phyloP scores from a whole-genome alignment of 2,797 vertebrate species.

The Anniella stebbinsi region DNA sequence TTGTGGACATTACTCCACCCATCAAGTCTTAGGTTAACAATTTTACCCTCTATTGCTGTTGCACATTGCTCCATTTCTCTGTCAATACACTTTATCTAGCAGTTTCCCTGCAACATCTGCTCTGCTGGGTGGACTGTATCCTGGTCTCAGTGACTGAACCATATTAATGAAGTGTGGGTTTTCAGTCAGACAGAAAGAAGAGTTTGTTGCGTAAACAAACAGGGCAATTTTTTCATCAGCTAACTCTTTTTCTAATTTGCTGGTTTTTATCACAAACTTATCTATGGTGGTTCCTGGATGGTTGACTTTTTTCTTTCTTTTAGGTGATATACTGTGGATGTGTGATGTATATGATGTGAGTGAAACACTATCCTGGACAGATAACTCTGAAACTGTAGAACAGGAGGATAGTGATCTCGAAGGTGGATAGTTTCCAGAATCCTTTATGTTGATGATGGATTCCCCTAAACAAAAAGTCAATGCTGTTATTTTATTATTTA shows the following conservation, averaged over 20 bases:
- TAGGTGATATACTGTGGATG: neutral
- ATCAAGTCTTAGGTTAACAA: slow-evolving; percentile 18
- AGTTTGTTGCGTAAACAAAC: neutral
- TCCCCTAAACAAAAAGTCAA: neutral
- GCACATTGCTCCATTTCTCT: neutral
- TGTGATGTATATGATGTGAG: neutral
- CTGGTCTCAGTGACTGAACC: slow-evolving; percentile 5
- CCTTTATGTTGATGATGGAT: neutral
- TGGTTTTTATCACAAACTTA: neutral
- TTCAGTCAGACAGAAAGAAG: neutral
- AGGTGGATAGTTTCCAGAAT: neutral
- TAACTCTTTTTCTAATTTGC: neutral
- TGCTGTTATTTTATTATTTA: neutral
- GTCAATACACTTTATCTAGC: slow-evolving; percentile 28
- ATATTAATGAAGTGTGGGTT: slow-evolving; percentile 18
- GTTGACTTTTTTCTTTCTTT: neutral
- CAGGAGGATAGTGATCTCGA: neutral
- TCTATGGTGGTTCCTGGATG: neutral
- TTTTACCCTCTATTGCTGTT: neutral
- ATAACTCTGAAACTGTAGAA: neutral
- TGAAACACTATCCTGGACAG: neutral
- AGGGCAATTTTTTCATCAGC: neutral
- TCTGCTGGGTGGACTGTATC: slow-evolving; percentile 21
- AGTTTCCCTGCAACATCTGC: too few relatives aligned
- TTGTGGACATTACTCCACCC: slow-evolving; percentile 33